Evolutionary conservation across 2,113 vertebrate species (phyloP).

Genomic region (Pluvialis apricaria): DNA sequence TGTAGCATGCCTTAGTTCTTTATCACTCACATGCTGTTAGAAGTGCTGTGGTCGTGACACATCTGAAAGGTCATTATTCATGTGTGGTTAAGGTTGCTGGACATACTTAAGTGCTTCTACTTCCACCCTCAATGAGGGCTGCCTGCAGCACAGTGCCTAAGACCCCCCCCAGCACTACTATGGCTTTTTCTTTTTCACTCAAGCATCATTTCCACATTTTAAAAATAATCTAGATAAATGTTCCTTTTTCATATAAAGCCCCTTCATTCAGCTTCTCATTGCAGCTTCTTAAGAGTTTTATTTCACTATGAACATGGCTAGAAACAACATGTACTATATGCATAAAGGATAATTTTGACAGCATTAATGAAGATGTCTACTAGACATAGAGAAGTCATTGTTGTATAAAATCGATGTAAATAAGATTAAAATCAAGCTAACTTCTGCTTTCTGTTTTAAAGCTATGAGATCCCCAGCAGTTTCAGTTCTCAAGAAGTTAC

Average conservation of each 20-base stretch:
- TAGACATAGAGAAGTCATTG: neutral
- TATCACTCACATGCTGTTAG: neutral
- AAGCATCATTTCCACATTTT: neutral
- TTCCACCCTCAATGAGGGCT: neutral
- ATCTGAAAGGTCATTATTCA: neutral
- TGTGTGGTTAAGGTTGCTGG: neutral
- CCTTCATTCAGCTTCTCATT: neutral
- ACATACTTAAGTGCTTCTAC: neutral
- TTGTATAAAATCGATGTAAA: slow-evolving; percentile 31
- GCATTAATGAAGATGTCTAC: neutral
- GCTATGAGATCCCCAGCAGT: neutral
- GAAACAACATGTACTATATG: neutral
- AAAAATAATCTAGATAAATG: neutral
- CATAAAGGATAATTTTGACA: neutral
- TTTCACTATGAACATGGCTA: neutral
- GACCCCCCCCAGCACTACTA: rapidly evolving
- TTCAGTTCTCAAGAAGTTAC: slow-evolving; percentile 3
- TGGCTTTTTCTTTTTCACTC: neutral
- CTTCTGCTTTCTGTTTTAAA: slow-evolving; percentile 47
- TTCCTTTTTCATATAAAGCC: neutral
- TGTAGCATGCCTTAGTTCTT: neutral
- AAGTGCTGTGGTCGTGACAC: neutral
- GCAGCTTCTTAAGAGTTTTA: neutral
- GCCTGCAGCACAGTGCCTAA: neutral
- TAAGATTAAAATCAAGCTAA: neutral